phyloP scores from a whole-genome alignment of 2,888 invertebrate species.

The Lasius platythorax region DNA sequence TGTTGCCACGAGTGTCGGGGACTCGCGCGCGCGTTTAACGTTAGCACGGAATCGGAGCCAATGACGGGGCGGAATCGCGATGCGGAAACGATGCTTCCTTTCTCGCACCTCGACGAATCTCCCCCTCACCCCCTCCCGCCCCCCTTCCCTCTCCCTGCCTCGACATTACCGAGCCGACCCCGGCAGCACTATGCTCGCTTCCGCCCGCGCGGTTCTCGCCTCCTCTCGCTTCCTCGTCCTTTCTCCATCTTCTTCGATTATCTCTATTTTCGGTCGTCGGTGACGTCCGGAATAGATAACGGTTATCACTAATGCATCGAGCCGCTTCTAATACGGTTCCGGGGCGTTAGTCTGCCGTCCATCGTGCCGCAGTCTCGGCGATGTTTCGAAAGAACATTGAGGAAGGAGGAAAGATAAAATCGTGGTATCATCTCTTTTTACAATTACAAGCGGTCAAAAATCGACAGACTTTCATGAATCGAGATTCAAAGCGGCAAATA shows the following conservation, averaged over 20 bases:
- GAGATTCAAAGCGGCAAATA: neutral
- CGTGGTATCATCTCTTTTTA: neutral
- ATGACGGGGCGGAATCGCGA: slow-evolving; percentile 55
- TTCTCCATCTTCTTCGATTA: slow-evolving; percentile 34
- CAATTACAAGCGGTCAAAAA: neutral
- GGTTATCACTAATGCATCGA: slow-evolving; percentile 52
- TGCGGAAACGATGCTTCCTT: slow-evolving; percentile 55
- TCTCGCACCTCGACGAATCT: slow-evolving; percentile 50
- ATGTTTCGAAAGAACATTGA: neutral
- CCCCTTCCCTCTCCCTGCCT: neutral
- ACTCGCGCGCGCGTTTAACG: slow-evolving; percentile 39
- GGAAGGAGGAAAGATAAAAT: neutral
- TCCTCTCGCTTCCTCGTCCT: neutral
- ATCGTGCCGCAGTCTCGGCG: neutral
- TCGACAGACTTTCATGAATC: neutral
- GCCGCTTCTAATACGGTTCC: slow-evolving; percentile 51
- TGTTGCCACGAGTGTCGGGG: neutral
- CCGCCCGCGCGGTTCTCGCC: neutral
- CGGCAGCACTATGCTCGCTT: slow-evolving; percentile 37
- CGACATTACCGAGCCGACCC: slow-evolving; percentile 33
- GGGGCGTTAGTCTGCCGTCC: slow-evolving; percentile 20
- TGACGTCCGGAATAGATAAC: slow-evolving; percentile 54
- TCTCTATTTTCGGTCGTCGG: slow-evolving; percentile 41
- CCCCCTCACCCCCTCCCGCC: neutral
- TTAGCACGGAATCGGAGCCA: slow-evolving; percentile 57